Conservation (phyloP, 1,140 invertebrate genomes). For the Magallana gigas region DNA sequence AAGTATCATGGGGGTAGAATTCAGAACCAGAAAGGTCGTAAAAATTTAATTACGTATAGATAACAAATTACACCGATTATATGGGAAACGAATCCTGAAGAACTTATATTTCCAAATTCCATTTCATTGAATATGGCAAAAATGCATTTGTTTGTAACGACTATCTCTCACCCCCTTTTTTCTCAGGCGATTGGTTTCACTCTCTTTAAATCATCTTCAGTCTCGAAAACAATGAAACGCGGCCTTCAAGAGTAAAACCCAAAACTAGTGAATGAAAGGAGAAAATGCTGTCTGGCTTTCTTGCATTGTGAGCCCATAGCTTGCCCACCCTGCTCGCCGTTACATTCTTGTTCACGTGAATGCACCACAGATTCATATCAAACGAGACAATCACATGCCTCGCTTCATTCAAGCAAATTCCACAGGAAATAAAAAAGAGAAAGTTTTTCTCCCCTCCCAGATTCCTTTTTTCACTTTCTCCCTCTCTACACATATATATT, state of each 20-base stretch:
- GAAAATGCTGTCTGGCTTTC: neutral
- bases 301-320: neutral
- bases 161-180: no score
- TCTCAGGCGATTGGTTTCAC: neutral
- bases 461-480: no score
- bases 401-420: conserved; percentile 24
- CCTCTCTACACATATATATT: no score
- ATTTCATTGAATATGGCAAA: no score
- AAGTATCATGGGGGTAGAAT: neutral
- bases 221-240: neutral
- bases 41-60: no score
- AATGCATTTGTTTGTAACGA: no score
- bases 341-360: conserved; percentile 26
- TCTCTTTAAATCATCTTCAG: neutral
- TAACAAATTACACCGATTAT: no score
- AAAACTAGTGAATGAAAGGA: neutral
- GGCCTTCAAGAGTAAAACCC: neutral
- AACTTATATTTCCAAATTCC: no score
- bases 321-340: conserved; percentile 21
- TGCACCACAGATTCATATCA: conserved; percentile 14
- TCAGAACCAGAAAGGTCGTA: neutral
- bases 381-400: conserved; percentile 10
- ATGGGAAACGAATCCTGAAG: no score
- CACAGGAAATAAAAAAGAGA: neutral
- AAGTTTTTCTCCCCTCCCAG: no score